Evolutionary conservation across 2,797 vertebrate species (phyloP).

Genomic region (Oryzias sinensis): DNA sequence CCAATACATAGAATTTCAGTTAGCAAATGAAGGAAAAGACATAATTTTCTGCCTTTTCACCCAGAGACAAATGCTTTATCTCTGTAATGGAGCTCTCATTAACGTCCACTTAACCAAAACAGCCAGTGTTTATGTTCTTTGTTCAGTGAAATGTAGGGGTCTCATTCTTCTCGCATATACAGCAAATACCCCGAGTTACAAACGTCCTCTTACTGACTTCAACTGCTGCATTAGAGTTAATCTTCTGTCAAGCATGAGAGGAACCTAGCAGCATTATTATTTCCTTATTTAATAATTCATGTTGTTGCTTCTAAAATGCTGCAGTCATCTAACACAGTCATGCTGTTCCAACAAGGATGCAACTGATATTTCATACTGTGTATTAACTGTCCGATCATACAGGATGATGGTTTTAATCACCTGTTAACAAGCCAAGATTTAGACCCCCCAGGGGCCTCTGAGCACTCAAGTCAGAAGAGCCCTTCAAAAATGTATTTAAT

Average conservation of each 20-base stretch:
- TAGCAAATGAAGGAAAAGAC: conserved; percentile 22
- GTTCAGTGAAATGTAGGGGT: conserved; percentile 50
- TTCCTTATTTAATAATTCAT: conserved; percentile 58
- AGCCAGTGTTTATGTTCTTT: conserved; percentile 47
- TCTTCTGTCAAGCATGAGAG: conserved; percentile 18
- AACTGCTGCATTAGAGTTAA: background rate
- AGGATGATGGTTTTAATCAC: background rate
- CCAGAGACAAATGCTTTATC: conserved; percentile 47
- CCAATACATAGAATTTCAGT: conserved; percentile 4
- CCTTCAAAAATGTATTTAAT: no score
- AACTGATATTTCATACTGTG: conserved; percentile 7
- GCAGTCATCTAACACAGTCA: conserved; percentile 41
- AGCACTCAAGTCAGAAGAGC: no score
- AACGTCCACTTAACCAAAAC: conserved; percentile 66
- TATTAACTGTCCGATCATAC: conserved; percentile 21
- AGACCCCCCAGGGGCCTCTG: no score
- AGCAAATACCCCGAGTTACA: conserved; percentile 9
- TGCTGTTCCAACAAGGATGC: conserved; percentile 14
- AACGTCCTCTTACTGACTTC: conserved; percentile 22
- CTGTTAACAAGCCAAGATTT: no score
- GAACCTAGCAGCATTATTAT: conserved; percentile 21
- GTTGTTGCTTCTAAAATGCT: conserved; percentile 44
- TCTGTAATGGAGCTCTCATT: conserved; percentile 59
- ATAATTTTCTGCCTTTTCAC: conserved; percentile 59
- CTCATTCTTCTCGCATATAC: conserved; percentile 39